Evolutionary conservation across 2,113 vertebrate species (phyloP), one percentile per base, ranked within the genome.

Genomic region (Apaloderma vittatum): DNA sequence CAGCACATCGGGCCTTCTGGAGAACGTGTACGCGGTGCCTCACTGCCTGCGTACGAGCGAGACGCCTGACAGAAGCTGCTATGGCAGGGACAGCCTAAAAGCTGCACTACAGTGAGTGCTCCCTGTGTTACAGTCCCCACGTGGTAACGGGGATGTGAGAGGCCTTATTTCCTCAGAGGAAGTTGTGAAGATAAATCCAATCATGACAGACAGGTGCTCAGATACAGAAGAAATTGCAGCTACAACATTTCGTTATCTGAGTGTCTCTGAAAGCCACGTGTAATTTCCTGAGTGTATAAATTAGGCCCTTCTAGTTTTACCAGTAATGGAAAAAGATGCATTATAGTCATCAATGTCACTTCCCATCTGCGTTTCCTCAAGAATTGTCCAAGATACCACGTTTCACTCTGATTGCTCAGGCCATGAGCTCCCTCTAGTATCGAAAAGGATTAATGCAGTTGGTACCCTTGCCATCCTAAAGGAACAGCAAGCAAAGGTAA

Each of bases 391-490:
- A 67, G 23, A 40, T 6, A 70, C 0, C 8, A 5, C 2, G 26
- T 73, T 92, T 94, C 22, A 45, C 54, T 74, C 19, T 46, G 45
- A 29, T 45, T 91, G 52, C 48, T 79, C 68, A 81, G 74, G 52
- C 62, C 58, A 61, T 8, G 95, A 91, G 97, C 96, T 89, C 97
- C 97, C 94, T 91, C 97, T 97, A 95, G 95, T 79, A 92, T 34
- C 48, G 22, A 75, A 86, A 75, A 72, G 20, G 32, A 85, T 94
- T 91, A 94, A 75, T 75, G 86, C 96, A 94, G 40, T 45, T 63
- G 22, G 27, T 40, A 86, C 36, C 12, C 76, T 29, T 36, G 43
- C 46, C 19, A 51, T 55, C 20, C 37, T 77, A 19, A 88, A 37
- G 18, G 18, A 71, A 55, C 2, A 22, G 17, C 82, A 30, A 57